Base-by-base conservation (phyloP, 2,797 vertebrate genomes). In the Discoglossus pictus region DNA sequence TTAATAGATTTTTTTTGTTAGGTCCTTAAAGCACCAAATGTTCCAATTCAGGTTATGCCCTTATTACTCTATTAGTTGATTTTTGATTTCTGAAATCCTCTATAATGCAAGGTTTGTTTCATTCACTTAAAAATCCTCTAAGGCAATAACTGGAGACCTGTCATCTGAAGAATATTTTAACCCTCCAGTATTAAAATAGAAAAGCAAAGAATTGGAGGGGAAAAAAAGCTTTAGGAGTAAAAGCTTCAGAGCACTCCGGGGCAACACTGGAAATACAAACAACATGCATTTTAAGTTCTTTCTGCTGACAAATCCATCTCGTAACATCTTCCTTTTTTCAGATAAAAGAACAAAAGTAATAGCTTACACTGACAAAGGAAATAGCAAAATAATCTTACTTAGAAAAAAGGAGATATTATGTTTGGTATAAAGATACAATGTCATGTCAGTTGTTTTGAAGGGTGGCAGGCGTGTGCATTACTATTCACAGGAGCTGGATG, bases 61-160 rank as follows among this genome's bases (percentile, higher is more conserved):
- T 2, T 55, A 53, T 79, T 75, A 74, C 60, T 74, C 63, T 77
- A 65, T 73, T 75, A 76, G 25, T 44, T 79, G 76, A 80, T 78
- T 80, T 83, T 75, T 77, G 75, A 79, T 73, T 63, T 80, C 63
- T 69, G 65, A 42, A 75, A 55, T 79, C n/a, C 48, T 60, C 78
- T 81, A 63, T 67, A 79, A 83, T 75, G 55, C 48, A 75, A 70
- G 68, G 63, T 61, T 77, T 80, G 72, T 76, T 77, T 72, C 72
- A 76, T 79, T 82, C 70, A 70, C 79, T 82, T 78, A 74, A 80
- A 75, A 67, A 61, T 80, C 79, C 72, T 75, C 50, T 73, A 43
- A 61, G 78, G 13, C 68, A 77, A 48, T 54, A 66, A 47, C 64
- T 69, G 79, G 78, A 78, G 58, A 68, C 76, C 79, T 83, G 76